These are phyloP conservation scores for Cheilosia impressa DNA, from an alignment of 2,888 invertebrate species.

Conservation along the genomic window DNA sequence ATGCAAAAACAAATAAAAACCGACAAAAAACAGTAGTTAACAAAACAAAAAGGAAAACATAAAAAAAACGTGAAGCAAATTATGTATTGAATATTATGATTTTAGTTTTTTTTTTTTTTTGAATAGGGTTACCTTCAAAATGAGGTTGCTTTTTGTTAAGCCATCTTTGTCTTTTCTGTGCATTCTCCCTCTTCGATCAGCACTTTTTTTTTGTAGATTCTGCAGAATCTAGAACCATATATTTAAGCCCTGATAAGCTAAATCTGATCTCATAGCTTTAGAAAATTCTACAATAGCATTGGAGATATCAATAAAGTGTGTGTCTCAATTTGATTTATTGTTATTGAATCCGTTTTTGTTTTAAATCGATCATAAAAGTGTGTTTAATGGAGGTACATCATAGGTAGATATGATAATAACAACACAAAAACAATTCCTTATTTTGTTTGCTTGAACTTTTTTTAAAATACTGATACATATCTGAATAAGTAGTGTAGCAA, in stretches of 20 bases:
- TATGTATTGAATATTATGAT: constrained; percentile 69
- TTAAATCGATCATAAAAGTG: constrained; percentile 34
- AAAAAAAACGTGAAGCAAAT: constrained; percentile 71
- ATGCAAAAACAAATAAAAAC: constrained; percentile 69
- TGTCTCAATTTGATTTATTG: constrained; percentile 63
- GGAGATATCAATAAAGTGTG: constrained; percentile 71
- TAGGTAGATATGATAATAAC: constrained; percentile 33
- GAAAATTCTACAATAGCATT: constrained; percentile 76
- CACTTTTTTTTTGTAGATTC: constrained; percentile 99
- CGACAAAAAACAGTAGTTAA: constrained; percentile 60
- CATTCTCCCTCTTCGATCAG: constrained; percentile 98
- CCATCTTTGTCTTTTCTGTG: constrained; percentile 97
- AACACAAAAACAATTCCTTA: constrained; percentile 36
- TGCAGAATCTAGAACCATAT: constrained; percentile 97
- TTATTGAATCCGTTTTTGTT: constrained; percentile 50
- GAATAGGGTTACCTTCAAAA: constrained; percentile 94
- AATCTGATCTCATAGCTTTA: constrained; percentile 78
- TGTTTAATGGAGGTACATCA: constrained; percentile 47
- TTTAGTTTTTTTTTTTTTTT: constrained; percentile 75
- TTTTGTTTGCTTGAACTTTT: constrained; percentile 7
- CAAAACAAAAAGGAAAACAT: constrained; percentile 76
- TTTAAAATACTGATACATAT: constrained; percentile 63
- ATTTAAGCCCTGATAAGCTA: constrained; percentile 83
- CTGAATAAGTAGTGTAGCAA: constrained; percentile 36
- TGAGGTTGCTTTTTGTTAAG: constrained; percentile 98